Conservation (phyloP, 2,888 invertebrate species). For the Chaetogeoica ovagalla region DNA sequence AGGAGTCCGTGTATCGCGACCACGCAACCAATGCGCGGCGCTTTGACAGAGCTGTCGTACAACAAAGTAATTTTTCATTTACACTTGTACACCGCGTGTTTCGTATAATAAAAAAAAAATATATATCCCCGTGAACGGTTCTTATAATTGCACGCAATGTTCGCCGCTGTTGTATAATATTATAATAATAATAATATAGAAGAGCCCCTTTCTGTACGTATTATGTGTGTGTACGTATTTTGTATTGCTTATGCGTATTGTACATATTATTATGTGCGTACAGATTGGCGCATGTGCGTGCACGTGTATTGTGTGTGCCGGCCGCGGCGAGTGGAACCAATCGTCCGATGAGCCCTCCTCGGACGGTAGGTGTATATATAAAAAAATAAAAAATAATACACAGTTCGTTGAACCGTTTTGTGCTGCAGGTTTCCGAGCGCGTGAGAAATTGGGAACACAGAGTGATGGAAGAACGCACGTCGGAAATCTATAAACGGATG, state of each 20-base stretch:
- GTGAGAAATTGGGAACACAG: constrained; percentile 72
- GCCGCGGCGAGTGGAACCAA: constrained; percentile 33
- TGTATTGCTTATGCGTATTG: neutral
- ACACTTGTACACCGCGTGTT: neutral
- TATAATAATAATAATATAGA: too few relatives aligned
- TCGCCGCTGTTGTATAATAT: too few relatives aligned
- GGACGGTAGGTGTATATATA: neutral
- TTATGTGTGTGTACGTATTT: constrained; percentile 19
- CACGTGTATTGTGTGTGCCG: neutral
- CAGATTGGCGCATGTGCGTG: neutral
- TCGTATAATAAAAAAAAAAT: constrained; percentile 16
- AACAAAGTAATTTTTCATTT: constrained; percentile 57
- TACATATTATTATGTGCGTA: too few relatives aligned
- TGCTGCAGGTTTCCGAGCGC: constrained; percentile 63
- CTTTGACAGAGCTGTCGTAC: constrained; percentile 61
- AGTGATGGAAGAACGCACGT: constrained; percentile 68
- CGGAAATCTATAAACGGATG: constrained; percentile 68
- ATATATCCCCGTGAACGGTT: constrained; percentile 21
- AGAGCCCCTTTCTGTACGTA: neutral
- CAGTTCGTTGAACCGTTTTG: constrained; percentile 43
- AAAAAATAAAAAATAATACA: neutral
- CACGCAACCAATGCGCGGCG: constrained; percentile 57
- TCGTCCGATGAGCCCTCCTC: constrained; percentile 35
- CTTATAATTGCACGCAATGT: constrained; percentile 15
- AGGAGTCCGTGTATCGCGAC: constrained; percentile 56